Conservation (phyloP, 2,113 vertebrate genomes). For the Turnix velox region DNA sequence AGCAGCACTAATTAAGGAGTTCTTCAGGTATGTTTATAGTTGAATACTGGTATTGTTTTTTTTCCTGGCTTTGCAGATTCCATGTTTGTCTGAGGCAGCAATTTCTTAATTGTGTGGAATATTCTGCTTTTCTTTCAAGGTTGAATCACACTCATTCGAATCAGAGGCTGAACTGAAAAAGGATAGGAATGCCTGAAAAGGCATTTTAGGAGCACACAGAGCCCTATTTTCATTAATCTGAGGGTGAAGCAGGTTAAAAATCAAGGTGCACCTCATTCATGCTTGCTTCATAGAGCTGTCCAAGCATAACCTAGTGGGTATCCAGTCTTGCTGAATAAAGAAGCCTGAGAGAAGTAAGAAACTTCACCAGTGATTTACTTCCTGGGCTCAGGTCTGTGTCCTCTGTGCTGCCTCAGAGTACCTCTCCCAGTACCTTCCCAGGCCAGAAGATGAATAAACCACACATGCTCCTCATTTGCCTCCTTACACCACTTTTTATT, state of each 20-base stretch:
- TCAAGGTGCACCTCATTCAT: not conserved
- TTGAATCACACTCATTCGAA: not conserved
- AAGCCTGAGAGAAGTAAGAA: not conserved
- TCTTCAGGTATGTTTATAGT: not conserved
- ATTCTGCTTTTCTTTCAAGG: not conserved
- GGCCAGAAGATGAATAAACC: not conserved
- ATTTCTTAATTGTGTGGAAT: not conserved
- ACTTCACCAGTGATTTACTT: rapidly evolving
- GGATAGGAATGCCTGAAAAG: not conserved
- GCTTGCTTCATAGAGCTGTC: not conserved
- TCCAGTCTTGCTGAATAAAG: not conserved
- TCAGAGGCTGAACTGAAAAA: not conserved
- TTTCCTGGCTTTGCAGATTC: not conserved
- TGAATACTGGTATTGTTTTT: not conserved
- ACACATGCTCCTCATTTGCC: not conserved
- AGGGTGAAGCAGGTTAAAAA: not conserved
- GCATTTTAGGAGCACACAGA: rapidly evolving
- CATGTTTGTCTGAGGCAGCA: not conserved
- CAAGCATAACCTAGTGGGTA: not conserved
- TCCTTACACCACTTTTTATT: not conserved
- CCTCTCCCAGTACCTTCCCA: not conserved
- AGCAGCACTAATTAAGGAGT: not conserved
- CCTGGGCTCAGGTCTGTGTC: not conserved
- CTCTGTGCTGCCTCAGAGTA: not conserved
- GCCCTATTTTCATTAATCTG: rapidly evolving